These are phyloP conservation scores for Buceros bicornis DNA, from an alignment of 2,797 vertebrate species.

Conservation along the genomic window DNA sequence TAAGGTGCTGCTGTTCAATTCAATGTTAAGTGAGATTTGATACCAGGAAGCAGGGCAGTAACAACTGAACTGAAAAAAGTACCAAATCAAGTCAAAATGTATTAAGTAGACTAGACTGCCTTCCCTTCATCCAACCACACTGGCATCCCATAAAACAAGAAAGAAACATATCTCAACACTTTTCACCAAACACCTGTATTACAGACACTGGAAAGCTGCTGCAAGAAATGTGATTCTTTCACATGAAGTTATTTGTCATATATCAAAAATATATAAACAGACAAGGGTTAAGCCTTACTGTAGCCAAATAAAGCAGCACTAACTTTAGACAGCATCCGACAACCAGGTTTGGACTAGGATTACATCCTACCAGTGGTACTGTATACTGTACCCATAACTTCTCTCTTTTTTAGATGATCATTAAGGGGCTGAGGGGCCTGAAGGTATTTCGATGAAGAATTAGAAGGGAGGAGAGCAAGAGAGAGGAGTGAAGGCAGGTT, in stretches of 20 bases:
- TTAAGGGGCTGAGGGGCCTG: neutral
- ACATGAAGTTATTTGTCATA: neutral
- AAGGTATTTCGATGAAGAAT: neutral
- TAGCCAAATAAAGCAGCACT: neutral
- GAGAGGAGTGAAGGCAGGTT: neutral
- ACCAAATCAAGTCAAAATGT: neutral
- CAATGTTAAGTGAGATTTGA: neutral
- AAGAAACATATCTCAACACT: neutral
- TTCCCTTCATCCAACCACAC: neutral
- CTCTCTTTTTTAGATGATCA: neutral
- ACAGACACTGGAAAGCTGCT: neutral
- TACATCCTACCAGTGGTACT: neutral
- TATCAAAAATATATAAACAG: neutral
- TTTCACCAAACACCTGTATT: neutral
- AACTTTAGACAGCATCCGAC: neutral
- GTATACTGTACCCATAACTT: neutral
- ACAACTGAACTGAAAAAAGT: neutral
- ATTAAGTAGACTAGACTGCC: neutral
- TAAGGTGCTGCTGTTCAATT: neutral
- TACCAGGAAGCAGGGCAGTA: neutral
- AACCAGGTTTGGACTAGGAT: neutral
- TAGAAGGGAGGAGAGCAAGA: neutral
- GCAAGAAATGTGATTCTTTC: neutral
- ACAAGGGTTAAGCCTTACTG: neutral
- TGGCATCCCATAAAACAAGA: neutral